phyloP scores from a whole-genome alignment of 2,888 invertebrate species.

The Mystacides longicornis region DNA sequence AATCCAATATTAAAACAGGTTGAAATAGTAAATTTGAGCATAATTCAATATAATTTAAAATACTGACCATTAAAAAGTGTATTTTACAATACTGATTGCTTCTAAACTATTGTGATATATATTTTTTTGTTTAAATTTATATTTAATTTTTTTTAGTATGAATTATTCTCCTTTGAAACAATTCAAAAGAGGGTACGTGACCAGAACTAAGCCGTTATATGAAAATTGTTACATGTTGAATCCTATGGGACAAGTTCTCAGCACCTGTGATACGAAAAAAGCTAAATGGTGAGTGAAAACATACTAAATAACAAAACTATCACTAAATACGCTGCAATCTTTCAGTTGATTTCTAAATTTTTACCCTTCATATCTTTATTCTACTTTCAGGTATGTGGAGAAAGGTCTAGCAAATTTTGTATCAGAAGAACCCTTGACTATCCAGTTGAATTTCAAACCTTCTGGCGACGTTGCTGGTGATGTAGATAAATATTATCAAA shows the following conservation, averaged over 20 bases:
- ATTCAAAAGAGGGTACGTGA: slow-evolving; percentile 30
- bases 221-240: slow-evolving; percentile 72
- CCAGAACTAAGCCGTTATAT: slow-evolving; percentile 61
- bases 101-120: not conserved
- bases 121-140: not conserved
- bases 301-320: not conserved
- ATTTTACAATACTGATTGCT: not conserved
- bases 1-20: too few species aligned
- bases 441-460: slow-evolving; percentile 70
- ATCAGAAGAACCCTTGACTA: slow-evolving; percentile 50
- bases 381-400: slow-evolving; percentile 42
- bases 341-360: too few species aligned
- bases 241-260: slow-evolving; percentile 68
- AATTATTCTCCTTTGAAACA: slow-evolving; percentile 16
- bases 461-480: slow-evolving; percentile 63
- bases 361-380: too few species aligned
- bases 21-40: too few species aligned
- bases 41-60: too few species aligned
- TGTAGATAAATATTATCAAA: slow-evolving; percentile 65
- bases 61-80: too few species aligned
- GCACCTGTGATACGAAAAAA: slow-evolving; percentile 68
- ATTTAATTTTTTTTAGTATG: slow-evolving; percentile 12
- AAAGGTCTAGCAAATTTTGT: slow-evolving; percentile 44
- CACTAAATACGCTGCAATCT: too few species aligned
- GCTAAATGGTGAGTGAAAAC: slow-evolving; percentile 61